Evolutionary conservation across 2,888 invertebrate species (phyloP).

Genomic region (Galerucella nymphaeae): DNA sequence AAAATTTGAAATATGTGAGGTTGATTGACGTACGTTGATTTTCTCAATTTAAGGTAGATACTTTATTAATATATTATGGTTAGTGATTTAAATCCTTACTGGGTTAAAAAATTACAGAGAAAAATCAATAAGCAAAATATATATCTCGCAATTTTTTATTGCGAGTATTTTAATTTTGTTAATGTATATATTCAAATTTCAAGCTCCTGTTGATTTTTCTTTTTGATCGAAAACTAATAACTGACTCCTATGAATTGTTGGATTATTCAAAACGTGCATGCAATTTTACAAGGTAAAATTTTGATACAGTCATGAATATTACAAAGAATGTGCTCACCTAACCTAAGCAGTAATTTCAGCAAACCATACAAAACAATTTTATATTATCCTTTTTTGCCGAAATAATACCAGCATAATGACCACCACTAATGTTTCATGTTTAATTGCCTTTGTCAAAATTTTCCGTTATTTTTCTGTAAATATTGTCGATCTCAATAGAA

Average conservation of each 20-base stretch:
- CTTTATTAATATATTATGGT: neutral
- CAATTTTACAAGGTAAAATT: neutral
- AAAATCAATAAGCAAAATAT: neutral
- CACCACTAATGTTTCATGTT: neutral
- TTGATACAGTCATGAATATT: neutral
- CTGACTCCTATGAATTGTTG: neutral
- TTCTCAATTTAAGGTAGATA: constrained; percentile 6
- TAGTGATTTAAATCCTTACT: neutral
- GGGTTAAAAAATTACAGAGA: neutral
- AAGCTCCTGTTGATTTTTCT: neutral
- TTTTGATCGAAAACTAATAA: neutral
- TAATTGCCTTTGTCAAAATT: too few species aligned
- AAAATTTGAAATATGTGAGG: too few species aligned
- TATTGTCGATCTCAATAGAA: constrained; percentile 9
- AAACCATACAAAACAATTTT: neutral
- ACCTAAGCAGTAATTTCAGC: neutral
- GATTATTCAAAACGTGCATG: neutral
- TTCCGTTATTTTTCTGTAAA: neutral
- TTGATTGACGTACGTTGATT: constrained; percentile 9
- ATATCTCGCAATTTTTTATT: too few species aligned
- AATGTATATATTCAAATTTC: neutral
- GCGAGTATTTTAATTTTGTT: too few species aligned
- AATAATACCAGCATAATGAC: too few species aligned
- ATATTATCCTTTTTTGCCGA: neutral
- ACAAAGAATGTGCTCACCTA: too few species aligned